Evolutionary conservation across 1,140 invertebrate species (phyloP).

Genomic region (Drosophila yakuba): DNA sequence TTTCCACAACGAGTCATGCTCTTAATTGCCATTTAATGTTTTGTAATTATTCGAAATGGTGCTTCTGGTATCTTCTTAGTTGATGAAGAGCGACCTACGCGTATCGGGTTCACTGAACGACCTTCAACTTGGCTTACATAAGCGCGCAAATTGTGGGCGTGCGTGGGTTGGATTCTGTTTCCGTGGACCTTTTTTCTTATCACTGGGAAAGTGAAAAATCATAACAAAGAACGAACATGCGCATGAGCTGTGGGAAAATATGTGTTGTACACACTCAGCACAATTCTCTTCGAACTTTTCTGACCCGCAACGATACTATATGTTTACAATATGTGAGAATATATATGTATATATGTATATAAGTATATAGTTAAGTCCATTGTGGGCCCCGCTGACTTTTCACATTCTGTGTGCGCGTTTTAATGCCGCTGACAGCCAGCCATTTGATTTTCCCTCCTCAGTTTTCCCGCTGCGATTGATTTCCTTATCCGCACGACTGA

Average conservation of each 20-base stretch:
- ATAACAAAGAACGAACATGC: slow-evolving; percentile 52
- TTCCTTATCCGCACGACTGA: slow-evolving; percentile 30
- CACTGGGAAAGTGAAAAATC: slow-evolving; percentile 39
- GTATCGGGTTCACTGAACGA: slow-evolving; percentile 61
- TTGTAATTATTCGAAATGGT: slow-evolving; percentile 42
- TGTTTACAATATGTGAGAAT: background rate
- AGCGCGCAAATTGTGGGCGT: slow-evolving; percentile 10
- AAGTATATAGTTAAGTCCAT: slow-evolving; percentile 7
- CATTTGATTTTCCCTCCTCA: slow-evolving; percentile 8
- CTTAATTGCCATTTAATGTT: slow-evolving; percentile 13
- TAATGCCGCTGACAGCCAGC: slow-evolving; percentile 38
- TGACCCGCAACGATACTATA: slow-evolving; percentile 2
- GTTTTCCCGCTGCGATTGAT: slow-evolving; percentile 41
- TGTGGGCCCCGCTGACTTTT: slow-evolving; percentile 22
- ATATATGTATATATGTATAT: background rate
- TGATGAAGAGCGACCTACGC: background rate
- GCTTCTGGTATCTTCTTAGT: background rate
- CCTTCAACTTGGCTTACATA: slow-evolving; percentile 67
- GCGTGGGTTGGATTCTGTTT: slow-evolving; percentile 2
- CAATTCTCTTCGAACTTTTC: slow-evolving; percentile 31
- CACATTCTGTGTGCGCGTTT: slow-evolving; percentile 15
- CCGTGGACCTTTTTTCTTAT: slow-evolving; percentile 36
- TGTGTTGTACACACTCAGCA: slow-evolving; percentile 15
- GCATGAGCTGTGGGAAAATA: slow-evolving; percentile 46
- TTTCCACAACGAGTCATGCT: slow-evolving; percentile 31